Evolutionary conservation across 1,140 invertebrate genomes (phyloP), one percentile per base, ranked within the genome.

Genomic region (Drosophila fuyamai): DNA sequence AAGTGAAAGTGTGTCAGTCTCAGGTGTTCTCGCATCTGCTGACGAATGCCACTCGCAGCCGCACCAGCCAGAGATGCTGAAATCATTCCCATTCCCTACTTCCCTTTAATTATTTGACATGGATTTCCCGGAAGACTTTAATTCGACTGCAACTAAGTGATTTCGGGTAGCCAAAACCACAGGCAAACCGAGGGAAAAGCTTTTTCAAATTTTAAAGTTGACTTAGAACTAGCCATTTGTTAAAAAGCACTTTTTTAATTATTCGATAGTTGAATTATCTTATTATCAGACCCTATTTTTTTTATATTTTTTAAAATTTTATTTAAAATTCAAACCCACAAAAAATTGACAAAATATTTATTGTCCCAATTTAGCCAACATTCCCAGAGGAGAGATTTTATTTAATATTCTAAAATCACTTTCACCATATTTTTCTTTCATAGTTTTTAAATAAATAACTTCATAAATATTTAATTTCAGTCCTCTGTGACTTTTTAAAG

Each of bases 1-100:
- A 70, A 71, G 65, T 35, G 67, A 71, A 71, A 71, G 67, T 71
- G 65, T 71, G 67, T 71, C 67, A 71, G 36, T 71, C 67, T 71
- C 67, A 71, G 67, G 67, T 71, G 67, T 70, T 65, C 68, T 72
- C 57, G 67, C 44, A 58, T 71, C 68, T 72, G 65, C 51, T 57
- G 68, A 72, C 54, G 68, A 71, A 48, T 57, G 27, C 51, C 65
- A 41, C 18, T 44, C 23, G 18, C 47, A 35, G 40, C 4, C 38
- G 63, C 14, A 47, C 68, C 62, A 48, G 67, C 10, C 41, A n/a
- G 32, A 56, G 63, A 27, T 48, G 65, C 63, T 36, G 51, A 70
- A 71, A 71, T 71, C 65, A 71, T 70, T 71, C 53, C 35, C 44
- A 14, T 35, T 38, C 35, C 66, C 65, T n/a, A 35, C 47, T 13